Evolutionary conservation across 2,888 invertebrate genomes (phyloP), one percentile per base, ranked within the genome.

Genomic region (Mactromeris polynyma): DNA sequence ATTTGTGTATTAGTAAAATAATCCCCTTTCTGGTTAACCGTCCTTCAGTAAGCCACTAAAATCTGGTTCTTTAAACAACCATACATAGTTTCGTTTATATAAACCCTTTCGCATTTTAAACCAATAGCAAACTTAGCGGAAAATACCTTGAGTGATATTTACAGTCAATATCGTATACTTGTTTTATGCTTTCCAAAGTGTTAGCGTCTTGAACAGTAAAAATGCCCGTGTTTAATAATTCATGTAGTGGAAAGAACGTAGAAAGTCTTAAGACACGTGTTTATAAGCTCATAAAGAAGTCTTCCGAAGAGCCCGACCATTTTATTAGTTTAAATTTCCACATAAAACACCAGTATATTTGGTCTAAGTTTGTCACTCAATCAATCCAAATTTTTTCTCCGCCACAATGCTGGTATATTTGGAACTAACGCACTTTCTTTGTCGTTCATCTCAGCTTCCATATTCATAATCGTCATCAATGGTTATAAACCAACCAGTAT

Each of bases 1-100:
- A 31, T 54, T 77, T 78, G 83, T 86, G 79, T 80, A 83, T 82
- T 83, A 77, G 89, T 86, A 83, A 85, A 83, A n/a, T 89, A 89
- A 89, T 89, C 89, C 83, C 38, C 19, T 42, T 46, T 81, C 79
- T 64, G 85, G 69, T 85, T 86, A 83, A 83, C 83, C 80, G 89
- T 89, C 51, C 86, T 83, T 38, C 80, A 9, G 54, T 86, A 86
- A 89, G 86, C 85, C 83, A 81, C 42, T 17, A 54, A 78, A 88
- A 85, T 83, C 85, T 82, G 78, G 58, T 64, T 26, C 78, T 83
- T 86, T 83, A 85, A 86, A 80, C 80, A 89, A 51, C 79, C 46
- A 54, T 84, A 84, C 77, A 19, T 73, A 54, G 78, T 77, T 84
- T n/a, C 51, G 54, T 54, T 73, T 33, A 54, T 78, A 38, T 77